Percentiles rank a stretch among this genome's conserved stretches.
phyloP scores from a whole-genome alignment of 2,888 invertebrate genomes.

The Cryptus viduatorius region DNA sequence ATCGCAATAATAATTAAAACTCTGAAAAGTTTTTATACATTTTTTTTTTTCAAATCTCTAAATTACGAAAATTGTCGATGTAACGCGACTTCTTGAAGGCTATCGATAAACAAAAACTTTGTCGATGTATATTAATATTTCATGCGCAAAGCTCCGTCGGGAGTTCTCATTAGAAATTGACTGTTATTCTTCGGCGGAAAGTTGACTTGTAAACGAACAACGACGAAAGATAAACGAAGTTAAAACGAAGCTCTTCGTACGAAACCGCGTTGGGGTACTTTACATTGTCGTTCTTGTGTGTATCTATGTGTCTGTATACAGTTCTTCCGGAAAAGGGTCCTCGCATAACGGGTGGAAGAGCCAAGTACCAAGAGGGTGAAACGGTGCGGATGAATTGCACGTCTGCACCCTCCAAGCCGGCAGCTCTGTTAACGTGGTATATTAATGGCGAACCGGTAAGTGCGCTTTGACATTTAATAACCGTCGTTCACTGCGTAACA shows the following conservation, averaged over 20 bases:
- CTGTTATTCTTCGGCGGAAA: not conserved
- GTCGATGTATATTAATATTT: not conserved
- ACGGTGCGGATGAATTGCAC: slow-evolving; percentile 88
- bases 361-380: slow-evolving; percentile 88
- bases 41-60: too few relatives aligned
- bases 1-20: too few relatives aligned
- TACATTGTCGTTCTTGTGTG: slow-evolving; percentile 41
- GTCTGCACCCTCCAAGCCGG: slow-evolving; percentile 88
- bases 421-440: slow-evolving; percentile 87
- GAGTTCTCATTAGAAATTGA: not conserved
- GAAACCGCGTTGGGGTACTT: slow-evolving; percentile 27
- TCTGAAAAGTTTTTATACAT: too few relatives aligned
- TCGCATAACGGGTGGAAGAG: slow-evolving; percentile 87
- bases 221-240: slow-evolving; percentile 31
- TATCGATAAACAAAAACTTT: not conserved
- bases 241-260: slow-evolving; percentile 18
- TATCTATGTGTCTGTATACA: slow-evolving; percentile 76
- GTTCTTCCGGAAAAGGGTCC: slow-evolving; percentile 88
- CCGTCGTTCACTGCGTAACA: slow-evolving; percentile 36
- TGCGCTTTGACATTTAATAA: slow-evolving; percentile 60
- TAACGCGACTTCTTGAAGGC: not conserved
- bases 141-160: not conserved
- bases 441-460: slow-evolving; percentile 87
- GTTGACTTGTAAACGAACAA: not conserved
- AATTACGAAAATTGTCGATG: too few relatives aligned